Evolutionary conservation across 2,797 vertebrate species (phyloP).

Genomic region (Pterois miles): DNA sequence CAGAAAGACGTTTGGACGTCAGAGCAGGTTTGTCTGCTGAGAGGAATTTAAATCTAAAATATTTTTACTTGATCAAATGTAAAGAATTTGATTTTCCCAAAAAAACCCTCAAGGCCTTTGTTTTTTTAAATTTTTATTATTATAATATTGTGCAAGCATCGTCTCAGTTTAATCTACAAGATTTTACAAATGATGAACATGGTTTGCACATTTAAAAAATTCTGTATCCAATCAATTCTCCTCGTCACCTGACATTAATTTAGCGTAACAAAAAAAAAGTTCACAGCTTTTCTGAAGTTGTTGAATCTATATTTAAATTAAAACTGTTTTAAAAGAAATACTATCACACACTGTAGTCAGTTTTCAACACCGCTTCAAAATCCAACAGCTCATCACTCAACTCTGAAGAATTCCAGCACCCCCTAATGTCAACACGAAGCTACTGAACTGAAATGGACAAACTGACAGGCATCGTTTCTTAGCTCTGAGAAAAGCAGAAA

Average conservation of each 20-base stretch:
- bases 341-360: slow-evolving; percentile 1
- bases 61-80: slow-evolving; percentile 11
- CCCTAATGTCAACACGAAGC: slow-evolving; percentile 79
- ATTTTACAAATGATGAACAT: neutral
- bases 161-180: neutral
- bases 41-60: slow-evolving; percentile 14
- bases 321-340: slow-evolving; percentile 18
- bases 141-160: neutral
- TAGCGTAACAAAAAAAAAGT: slow-evolving; percentile 3
- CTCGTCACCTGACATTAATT: slow-evolving; percentile 22
- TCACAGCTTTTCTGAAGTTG: slow-evolving; percentile 8
- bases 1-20: slow-evolving; percentile 32
- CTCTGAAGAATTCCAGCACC: slow-evolving; percentile 85
- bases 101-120: neutral
- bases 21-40: slow-evolving; percentile 9
- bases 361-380: slow-evolving; percentile 24
- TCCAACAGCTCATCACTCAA: slow-evolving; percentile 46
- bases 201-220: slow-evolving; percentile 17
- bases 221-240: neutral
- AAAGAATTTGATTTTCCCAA: slow-evolving; percentile 4
- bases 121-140: neutral
- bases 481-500: slow-evolving; percentile 1
- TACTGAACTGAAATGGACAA: slow-evolving; percentile 65
- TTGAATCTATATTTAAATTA: slow-evolving; percentile 22
- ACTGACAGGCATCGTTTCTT: slow-evolving; percentile 33